These are phyloP conservation scores for Caenorhabditis drosophilae DNA, from an alignment of 2,888 invertebrate genomes.

Conservation along the genomic window DNA sequence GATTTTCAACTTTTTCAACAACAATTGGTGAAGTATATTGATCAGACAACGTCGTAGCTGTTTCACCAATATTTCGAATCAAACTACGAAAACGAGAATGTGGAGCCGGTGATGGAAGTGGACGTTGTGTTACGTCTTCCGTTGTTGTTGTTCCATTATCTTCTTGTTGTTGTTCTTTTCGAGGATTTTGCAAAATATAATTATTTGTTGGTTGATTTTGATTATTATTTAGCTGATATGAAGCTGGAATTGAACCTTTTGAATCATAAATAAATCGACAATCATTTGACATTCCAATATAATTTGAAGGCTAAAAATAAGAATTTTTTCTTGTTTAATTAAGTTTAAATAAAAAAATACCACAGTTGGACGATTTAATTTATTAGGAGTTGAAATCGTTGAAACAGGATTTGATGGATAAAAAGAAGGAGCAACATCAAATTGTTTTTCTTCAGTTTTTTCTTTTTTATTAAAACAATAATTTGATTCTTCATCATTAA, in stretches of 20 bases:
- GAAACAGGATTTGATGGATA: not conserved
- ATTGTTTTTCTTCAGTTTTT: not conserved
- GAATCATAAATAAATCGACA: constrained; percentile 32
- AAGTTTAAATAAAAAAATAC: not conserved
- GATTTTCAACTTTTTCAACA: constrained; percentile 19
- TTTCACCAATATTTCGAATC: constrained; percentile 9
- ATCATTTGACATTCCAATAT: constrained; percentile 37
- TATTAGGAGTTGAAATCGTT: too few species aligned
- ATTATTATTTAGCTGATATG: constrained; percentile 11
- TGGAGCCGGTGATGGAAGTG: constrained; percentile 20
- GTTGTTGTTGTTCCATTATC: constrained; percentile 13
- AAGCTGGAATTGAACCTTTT: constrained; percentile 5
- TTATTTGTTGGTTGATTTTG: constrained; percentile 3
- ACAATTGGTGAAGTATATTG: constrained; percentile 24
- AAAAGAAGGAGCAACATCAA: not conserved
- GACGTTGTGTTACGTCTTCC: constrained; percentile 31
- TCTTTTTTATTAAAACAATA: constrained; percentile 25
- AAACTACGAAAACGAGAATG: constrained; percentile 26
- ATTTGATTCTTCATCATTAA: constrained; percentile 28
- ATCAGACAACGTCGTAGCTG: constrained; percentile 11
- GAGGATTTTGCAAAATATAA: not conserved
- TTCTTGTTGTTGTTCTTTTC: not conserved
- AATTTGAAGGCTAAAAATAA: constrained; percentile 26
- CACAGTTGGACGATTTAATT: too few species aligned
- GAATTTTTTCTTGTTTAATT: not conserved